Base-by-base conservation (phyloP, 2,113 vertebrate genomes). In the Macrotis lagotis region DNA sequence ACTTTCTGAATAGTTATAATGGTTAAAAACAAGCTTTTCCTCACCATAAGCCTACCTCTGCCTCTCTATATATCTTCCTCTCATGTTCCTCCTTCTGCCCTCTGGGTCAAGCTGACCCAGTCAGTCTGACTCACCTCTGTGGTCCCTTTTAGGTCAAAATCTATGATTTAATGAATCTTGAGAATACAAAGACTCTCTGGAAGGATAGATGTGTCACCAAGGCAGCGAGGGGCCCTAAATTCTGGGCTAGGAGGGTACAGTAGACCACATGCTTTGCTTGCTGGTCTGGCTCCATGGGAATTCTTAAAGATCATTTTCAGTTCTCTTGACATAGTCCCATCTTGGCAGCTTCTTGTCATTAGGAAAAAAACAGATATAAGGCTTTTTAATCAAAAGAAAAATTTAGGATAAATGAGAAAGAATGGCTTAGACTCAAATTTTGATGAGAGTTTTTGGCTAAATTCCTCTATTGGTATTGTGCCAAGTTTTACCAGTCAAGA, bases 381-480 rank as follows among this genome's bases (percentile, higher is more conserved):
- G 88, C 53, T 37, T 47, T 88, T 25, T 25, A 88, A 90, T n/a
- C 8, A 74, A 74, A 44, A 74, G 16, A 74, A 74, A 74, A n/a
- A 44, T 44, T n/a, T 74, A 44, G 66, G 16, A 94, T 6, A 26
- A 97, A 95, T 48, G 55, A 95, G 44, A 88, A 37, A 24, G 22
- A 93, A 52, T 50, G 37, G 26, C 0, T 51, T 92, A 89, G 88
- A 44, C 19, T 7, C 8, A 90, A 91, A 49, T 59, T 59, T 90
- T 96, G 53, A 90, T 95, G 94, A 95, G 59, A 92, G n/a, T 94
- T 44, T 44, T 49, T 89, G 51, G 25, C 16, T 44, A n/a, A 44
- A 44, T 74, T 74, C 37, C 37, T 74, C 66, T 19, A 22, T n/a
- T 4, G 44, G 22, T 22, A 44, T 74, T 44, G 37, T 44, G 37